Base-by-base conservation (phyloP, 2,113 vertebrate species). In the Nesoenas mayeri region DNA sequence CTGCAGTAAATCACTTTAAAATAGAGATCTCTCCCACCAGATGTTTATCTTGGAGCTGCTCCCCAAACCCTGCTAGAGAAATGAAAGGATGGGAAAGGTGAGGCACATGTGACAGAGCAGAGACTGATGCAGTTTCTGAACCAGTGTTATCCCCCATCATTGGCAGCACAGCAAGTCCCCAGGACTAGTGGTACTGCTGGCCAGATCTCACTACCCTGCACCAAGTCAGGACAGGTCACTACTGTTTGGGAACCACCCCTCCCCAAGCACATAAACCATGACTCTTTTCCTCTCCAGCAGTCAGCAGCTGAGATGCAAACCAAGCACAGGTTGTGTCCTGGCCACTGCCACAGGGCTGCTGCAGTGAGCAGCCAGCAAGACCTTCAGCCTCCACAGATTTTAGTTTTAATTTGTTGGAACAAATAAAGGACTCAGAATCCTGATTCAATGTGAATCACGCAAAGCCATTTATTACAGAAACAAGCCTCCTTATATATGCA, bases 1-100 rank as follows among this genome's bases (percentile, higher is more conserved):
- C 78, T 85, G 81, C 72, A 96, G 64, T 62, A 88, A 90, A 96
- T 83, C 56, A 77, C 74, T 85, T 67, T 90, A 85, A 97, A 91
- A 95, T 71, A 94, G 88, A 90, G 88, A 80, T 32, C 26, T 80
- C 42, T 91, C 44, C 38, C 0, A 0, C 42, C 93, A 96, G 90
- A 85, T 95, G 71, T 66, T 93, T 96, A 48, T 75, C 58, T 94
- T 91, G 58, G 71, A 96, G 71, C 26, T 4, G 8, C 10, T 73
- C 32, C 73, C 64, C 60, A 84, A 78, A 67, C 18, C 26, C 20
- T 58, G 67, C 0, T 12, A 85, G n/a, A n/a, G n/a, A n/a, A n/a
- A n/a, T n/a, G n/a, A n/a, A n/a, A n/a, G n/a, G n/a, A n/a, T n/a
- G n/a, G n/a, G n/a, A n/a, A n/a, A n/a, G n/a, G n/a, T n/a, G n/a